Evolutionary conservation across 1,140 invertebrate genomes (phyloP).

Genomic region (Drosophila watanabei): DNA sequence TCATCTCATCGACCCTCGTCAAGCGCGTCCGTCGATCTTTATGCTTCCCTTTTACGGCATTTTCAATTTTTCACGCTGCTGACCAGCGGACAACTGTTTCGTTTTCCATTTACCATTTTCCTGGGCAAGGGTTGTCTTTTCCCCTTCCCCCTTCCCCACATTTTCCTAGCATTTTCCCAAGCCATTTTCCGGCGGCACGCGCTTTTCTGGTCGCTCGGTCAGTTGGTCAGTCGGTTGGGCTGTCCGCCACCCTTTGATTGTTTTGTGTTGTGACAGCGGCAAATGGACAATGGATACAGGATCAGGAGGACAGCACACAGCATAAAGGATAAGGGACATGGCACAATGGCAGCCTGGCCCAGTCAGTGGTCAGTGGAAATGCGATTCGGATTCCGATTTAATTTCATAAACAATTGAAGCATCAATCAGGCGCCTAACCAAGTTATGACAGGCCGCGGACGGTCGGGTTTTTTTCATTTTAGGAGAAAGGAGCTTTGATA

Average conservation of each 20-base stretch:
- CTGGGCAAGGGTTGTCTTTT: slow-evolving; percentile 9
- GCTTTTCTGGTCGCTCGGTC: slow-evolving; percentile 26
- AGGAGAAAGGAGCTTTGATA: not conserved
- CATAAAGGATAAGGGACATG: not conserved
- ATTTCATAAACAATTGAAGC: slow-evolving; percentile 30
- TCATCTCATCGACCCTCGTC: slow-evolving; percentile 77
- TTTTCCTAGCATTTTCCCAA: slow-evolving; percentile 24
- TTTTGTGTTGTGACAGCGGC: slow-evolving; percentile 36
- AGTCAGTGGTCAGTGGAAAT: slow-evolving; percentile 22
- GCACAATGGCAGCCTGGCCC: not conserved
- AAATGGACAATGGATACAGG: slow-evolving; percentile 28
- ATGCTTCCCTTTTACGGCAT: slow-evolving; percentile 35
- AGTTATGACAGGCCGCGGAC: slow-evolving; percentile 31
- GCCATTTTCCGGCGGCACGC: slow-evolving; percentile 40
- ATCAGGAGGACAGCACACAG: not conserved
- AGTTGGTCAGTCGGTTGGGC: slow-evolving; percentile 24
- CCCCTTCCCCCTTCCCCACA: slow-evolving; percentile 1
- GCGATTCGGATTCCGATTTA: slow-evolving; percentile 19
- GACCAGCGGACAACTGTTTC: slow-evolving; percentile 56
- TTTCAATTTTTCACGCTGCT: slow-evolving; percentile 70
- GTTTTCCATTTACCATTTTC: slow-evolving; percentile 20
- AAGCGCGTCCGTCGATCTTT: slow-evolving; percentile 71
- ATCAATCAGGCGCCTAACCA: slow-evolving; percentile 29
- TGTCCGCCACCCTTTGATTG: slow-evolving; percentile 24
- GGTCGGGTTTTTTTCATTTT: not conserved